A percentile compares a stretch with the other conserved stretches of the same genome.
phyloP scores from a whole-genome alignment of 2,113 vertebrate genomes.

The Romanogobio albipinnatus region DNA sequence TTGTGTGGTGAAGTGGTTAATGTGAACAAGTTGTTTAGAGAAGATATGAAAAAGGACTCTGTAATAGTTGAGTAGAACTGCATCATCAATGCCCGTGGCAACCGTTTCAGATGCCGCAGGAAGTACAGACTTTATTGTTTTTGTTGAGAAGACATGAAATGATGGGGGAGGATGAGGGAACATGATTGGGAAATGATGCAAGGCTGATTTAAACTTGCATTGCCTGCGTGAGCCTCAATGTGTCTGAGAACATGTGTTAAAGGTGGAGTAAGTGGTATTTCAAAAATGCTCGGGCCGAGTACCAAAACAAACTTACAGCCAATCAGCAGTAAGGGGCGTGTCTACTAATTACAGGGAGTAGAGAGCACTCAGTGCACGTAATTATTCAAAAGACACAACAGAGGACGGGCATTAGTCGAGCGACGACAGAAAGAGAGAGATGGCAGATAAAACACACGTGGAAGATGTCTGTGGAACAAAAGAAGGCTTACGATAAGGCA shows the following conservation, averaged over 20 bases:
- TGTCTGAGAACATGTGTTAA: not conserved
- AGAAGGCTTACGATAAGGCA: no score
- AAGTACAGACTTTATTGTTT: slow-evolving; percentile 15
- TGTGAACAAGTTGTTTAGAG: not conserved
- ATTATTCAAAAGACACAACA: no score
- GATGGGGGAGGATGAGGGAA: not conserved
- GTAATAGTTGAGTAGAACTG: slow-evolving; percentile 12
- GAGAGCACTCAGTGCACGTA: no score
- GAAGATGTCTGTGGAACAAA: no score
- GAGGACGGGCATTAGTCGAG: no score
- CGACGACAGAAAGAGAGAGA: no score
- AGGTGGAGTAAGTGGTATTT: no score
- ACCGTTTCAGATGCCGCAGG: not conserved
- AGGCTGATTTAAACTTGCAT: not conserved
- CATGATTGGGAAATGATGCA: slow-evolving; percentile 20
- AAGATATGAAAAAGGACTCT: not conserved
- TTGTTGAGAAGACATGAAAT: slow-evolving; percentile 4
- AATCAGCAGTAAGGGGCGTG: no score
- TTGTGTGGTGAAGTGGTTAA: not conserved
- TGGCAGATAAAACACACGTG: no score
- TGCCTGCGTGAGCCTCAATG: not conserved
- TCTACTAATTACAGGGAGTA: no score
- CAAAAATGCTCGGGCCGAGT: no score
- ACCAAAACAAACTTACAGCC: no score
- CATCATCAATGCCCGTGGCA: slow-evolving; percentile 19